These are phyloP conservation scores for Cynoglossus semilaevis DNA, from an alignment of 2,113 vertebrate species.

Conservation along the genomic window DNA sequence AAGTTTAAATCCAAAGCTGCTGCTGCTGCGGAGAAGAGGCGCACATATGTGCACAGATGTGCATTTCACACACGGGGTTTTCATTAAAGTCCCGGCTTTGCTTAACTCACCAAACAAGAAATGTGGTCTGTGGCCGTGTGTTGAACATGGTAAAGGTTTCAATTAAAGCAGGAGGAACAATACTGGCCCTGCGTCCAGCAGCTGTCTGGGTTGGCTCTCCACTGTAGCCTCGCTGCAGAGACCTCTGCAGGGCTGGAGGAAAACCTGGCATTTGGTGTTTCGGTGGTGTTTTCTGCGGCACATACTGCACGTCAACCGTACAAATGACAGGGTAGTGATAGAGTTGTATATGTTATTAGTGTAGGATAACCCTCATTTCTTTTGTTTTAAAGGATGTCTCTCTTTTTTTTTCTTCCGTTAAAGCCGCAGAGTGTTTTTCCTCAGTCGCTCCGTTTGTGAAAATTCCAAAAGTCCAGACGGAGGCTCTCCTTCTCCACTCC, in stretches of 20 bases:
- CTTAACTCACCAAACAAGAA: conserved; percentile 73
- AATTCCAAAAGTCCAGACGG: conserved; percentile 30
- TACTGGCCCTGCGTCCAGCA: conserved; percentile 54
- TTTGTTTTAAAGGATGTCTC: conserved; percentile 22
- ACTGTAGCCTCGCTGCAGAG: conserved; percentile 13
- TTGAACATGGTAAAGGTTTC: conserved; percentile 73
- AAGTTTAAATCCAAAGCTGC: conserved; percentile 62
- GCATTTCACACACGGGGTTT: conserved; percentile 58
- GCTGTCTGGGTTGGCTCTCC: conserved; percentile 54
- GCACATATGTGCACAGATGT: conserved; percentile 39
- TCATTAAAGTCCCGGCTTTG: conserved; percentile 71
- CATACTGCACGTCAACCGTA: conserved; percentile 45
- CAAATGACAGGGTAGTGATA: conserved; percentile 42
- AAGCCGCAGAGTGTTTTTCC: background rate
- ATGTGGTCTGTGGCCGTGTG: conserved; percentile 72
- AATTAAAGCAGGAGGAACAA: conserved; percentile 70
- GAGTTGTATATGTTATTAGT: conserved; percentile 52
- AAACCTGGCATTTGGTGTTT: conserved; percentile 27
- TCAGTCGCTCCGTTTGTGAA: conserved; percentile 25
- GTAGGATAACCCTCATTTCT: conserved; percentile 35
- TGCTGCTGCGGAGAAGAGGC: conserved; percentile 37
- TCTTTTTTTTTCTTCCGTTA: too few species aligned
- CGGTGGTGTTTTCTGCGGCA: conserved; percentile 40
- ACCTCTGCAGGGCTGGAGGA: conserved; percentile 22
- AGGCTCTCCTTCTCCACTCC: conserved; percentile 46